Conservation (phyloP, 2,113 vertebrate species). For the Panthera tigris region DNA sequence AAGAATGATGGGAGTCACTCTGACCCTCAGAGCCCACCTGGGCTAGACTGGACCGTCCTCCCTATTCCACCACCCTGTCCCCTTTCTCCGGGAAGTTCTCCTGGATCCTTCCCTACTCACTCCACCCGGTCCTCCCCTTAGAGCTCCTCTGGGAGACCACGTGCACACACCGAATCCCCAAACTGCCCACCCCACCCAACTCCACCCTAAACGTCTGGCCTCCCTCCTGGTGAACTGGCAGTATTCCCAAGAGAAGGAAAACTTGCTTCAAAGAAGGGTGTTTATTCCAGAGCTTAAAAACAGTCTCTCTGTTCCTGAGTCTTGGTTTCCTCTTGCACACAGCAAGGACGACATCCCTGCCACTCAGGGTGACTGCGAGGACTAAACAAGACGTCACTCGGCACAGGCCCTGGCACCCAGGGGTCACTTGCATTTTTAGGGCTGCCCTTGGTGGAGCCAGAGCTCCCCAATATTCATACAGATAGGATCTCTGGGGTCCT, state of each 20-base stretch:
- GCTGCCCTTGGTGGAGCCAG: not conserved
- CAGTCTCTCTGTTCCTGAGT: not conserved
- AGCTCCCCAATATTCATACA: not conserved
- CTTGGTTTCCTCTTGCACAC: not conserved
- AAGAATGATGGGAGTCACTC: not conserved
- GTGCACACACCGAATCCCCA: not conserved
- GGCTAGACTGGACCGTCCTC: not conserved
- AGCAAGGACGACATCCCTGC: not conserved
- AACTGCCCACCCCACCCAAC: not conserved
- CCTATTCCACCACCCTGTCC: not conserved
- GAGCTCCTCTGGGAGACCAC: not conserved
- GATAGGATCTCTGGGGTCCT: not conserved
- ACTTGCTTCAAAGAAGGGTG: not conserved
- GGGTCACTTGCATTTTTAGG: not conserved
- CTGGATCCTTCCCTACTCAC: not conserved
- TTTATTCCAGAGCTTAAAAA: not conserved
- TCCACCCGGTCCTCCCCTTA: not conserved
- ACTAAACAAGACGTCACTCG: not conserved
- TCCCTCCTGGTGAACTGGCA: not conserved
- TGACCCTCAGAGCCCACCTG: not conserved
- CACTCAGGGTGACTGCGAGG: not conserved
- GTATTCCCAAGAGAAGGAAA: slow-evolving; percentile 37
- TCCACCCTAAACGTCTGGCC: not conserved
- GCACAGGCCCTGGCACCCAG: not conserved
- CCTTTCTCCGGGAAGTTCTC: not conserved